Base-by-base conservation (phyloP, 2,113 vertebrate genomes). In the Dasyornis broadbenti region DNA sequence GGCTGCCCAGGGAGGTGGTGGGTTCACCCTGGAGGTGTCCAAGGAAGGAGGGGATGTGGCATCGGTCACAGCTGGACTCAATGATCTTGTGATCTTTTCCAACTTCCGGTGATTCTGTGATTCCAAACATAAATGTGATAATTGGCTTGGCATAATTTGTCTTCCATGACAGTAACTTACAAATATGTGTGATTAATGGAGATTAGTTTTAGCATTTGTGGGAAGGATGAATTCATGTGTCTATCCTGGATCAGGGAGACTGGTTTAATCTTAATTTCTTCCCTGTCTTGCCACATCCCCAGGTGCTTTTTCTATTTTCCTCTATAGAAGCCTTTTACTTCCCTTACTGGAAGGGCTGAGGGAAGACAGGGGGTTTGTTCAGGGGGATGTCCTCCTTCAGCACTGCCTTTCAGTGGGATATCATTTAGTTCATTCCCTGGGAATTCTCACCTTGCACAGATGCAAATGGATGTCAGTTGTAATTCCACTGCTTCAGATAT, bases 61-160 rank as follows among this genome's bases (percentile, higher is more conserved):
- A 35, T 24, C 35, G n/a, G 17, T 7, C 52, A 24, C 60, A 57
- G 44, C 13, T 44, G 53, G 7, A 13, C 45, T 52, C 17, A 1
- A 0, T 37, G 27, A 6, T 13, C 27, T 20, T 23, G 20, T 24
- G 56, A 20, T 53, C 40, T 30, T 40, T 17, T 4, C n/a, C 33
- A 52, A 8, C 35, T 33, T 45, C 19, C 19, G 13, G 6, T 19
- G 64, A 28, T 39, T 53, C 40, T 61, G 7, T 59, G 20, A 16
- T n/a, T 40, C 45, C 40, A 54, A 57, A 22, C 7, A 7, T 2
- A 1, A 6, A 16, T 30, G 22, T 42, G 83, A 3, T 35, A 10
- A 15, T 59, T 61, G 11, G 11, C n/a, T 28, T 5, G 21, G 18
- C 0, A 0, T 18, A 2, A 19, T 33, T 59, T 45, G 57, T 54